Evolutionary conservation across 2,888 invertebrate genomes (phyloP), one percentile per base, ranked within the genome.

Genomic region (Octodonta nipae): DNA sequence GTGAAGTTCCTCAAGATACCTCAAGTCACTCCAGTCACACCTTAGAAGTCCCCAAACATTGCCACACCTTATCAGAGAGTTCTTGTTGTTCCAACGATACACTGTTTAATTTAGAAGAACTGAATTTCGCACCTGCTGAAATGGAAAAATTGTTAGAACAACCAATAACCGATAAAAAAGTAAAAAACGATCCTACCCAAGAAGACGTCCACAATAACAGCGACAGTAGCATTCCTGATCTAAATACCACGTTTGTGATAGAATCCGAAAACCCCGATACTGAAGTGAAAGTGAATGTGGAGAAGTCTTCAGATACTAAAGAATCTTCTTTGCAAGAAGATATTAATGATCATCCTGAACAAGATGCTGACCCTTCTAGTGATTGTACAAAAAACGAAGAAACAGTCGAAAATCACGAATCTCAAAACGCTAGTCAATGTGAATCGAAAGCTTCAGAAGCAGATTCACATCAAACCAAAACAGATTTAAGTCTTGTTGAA

Each of bases 51-150:
- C 46, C 45, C 1, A 47, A 42, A 20, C 47, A 57, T 34, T 42
- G 54, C 10, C 57, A 61, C 38, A 71, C 73, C 1, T 71, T 71
- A 15, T 73, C 72, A 54, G 72, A 73, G 43, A 73, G 72, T 49
- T 73, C 73, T 3, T 74, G 73, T 65, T 73, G 73, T 54, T 73
- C 73, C 13, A 73, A 73, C 51, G 73, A 73, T 44, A 73, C 74
- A 1, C 55, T 73, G 2, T 74, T 73, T 52, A 73, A 74, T 47
- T 66, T 73, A 16, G 74, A 74, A 48, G 73, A 74, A 40, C 44
- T 62, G 28, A 54, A 52, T 13, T 51, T 39, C 36, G 52, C 36
- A 13, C 40, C 43, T 8, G 44, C 39, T 28, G 50, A 51, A 30
- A 32, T 27, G 12, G 52, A 52, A 27, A 44, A 43, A 17, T 28